A percentile compares a stretch with the other conserved stretches of the same genome.
Evolutionary conservation across 2,888 invertebrate species (phyloP).

Genomic region (Hipparchia semele): DNA sequence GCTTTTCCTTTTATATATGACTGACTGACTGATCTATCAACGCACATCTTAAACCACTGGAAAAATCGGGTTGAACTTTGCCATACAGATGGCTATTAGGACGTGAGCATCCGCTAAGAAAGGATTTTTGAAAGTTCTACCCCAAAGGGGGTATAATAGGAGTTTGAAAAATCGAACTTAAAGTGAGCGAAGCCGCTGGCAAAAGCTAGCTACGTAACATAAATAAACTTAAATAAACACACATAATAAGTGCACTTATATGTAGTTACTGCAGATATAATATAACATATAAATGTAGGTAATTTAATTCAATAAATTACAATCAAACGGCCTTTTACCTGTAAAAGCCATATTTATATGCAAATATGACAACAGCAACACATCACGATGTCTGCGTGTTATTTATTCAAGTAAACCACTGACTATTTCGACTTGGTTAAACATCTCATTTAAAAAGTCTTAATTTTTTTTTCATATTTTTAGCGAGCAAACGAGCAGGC

Average conservation of each 20-base stretch:
- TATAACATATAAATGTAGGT: neutral
- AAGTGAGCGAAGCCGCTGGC: too few relatives aligned
- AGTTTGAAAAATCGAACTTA: too few relatives aligned
- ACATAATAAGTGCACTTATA: too few relatives aligned
- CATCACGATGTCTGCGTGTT: slow-evolving; percentile 11
- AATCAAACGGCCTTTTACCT: slow-evolving; percentile 33
- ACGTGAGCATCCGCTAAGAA: too few relatives aligned
- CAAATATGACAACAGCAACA: slow-evolving; percentile 32
- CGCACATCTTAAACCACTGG: neutral
- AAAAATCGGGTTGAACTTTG: neutral
- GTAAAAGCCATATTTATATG: slow-evolving; percentile 34
- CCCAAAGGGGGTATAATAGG: neutral
- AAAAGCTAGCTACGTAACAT: too few relatives aligned
- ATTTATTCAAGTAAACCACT: slow-evolving; percentile 12
- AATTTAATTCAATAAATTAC: slow-evolving; percentile 29
- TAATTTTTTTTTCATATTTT: too few relatives aligned
- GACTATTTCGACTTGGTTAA: neutral
- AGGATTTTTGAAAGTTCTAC: too few relatives aligned
- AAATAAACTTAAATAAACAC: too few relatives aligned
- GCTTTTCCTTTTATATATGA: too few relatives aligned
- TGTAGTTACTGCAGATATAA: too few relatives aligned
- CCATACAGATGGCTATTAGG: neutral
- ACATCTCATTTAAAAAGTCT: neutral
- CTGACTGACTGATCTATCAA: too few relatives aligned
- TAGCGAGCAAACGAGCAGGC: too few relatives aligned